Evolutionary conservation across 2,888 invertebrate genomes (phyloP), one percentile per base, ranked within the genome.

Genomic region (Cryptus viduatorius): DNA sequence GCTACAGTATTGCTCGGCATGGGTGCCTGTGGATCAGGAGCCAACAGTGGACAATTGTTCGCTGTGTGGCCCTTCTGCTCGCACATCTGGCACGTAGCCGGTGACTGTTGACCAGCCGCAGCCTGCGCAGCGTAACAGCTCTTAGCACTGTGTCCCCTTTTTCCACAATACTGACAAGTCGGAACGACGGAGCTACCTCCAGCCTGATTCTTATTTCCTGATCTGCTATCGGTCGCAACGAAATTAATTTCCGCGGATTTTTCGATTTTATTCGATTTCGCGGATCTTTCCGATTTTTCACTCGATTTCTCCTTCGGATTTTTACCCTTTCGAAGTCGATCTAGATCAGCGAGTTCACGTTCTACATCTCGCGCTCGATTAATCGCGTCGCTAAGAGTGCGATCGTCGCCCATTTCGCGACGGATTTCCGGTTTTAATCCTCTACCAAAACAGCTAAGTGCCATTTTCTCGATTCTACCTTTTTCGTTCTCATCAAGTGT

Each of bases 401-500:
- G 3, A 37, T 50, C 8, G 14, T 64, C 42, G 8, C 37, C 19
- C 10, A 64, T 37, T 42, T 64, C 64, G 2, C 37, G 64, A 12
- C 64, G 64, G 37, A 37, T 19, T 42, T 64, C 19, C n/a, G 14
- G 7, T 37, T 42, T 64, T 64, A 42, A 37, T 42, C 64, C 42
- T 12, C 37, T 37, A 8, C 29, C n/a, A n/a, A 64, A 64, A 64
- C 42, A 64, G 14, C 42, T 37, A n/a, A 37, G n/a, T 19, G 72
- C 59, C 56, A 59, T 72, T 24, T 72, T 24, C 4, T 56, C 72
- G 8, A 59, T 19, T 72, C 37, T 37, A n/a, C 5, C 3, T 59
- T 29, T 37, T 4, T 50, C 50, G 16, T 24, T 42, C 56, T 56
- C 37, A 8, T 37, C 42, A 4, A 59, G 42, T 16, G 16, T 44